Evolutionary conservation across 2,113 vertebrate species (phyloP).

Genomic region (Tychaedon coryphoeus): DNA sequence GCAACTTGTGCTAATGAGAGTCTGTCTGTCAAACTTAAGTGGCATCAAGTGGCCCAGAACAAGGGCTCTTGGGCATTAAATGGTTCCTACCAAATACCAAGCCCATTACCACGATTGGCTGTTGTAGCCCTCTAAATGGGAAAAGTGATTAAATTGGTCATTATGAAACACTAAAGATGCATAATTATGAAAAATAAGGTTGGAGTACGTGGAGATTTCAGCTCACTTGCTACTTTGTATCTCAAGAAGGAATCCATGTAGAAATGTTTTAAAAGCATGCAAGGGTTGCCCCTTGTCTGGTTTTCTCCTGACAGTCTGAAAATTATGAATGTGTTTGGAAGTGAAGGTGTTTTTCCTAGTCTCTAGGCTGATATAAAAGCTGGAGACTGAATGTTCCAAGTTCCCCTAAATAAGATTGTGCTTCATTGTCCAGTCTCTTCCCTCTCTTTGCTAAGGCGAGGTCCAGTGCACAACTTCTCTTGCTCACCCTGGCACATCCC

Average conservation of each 20-base stretch:
- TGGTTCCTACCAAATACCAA: slow-evolving; percentile 81
- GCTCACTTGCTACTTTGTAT: slow-evolving; percentile 67
- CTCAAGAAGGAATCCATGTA: slow-evolving; percentile 68
- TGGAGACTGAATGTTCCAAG: not conserved
- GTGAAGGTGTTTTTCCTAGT: not conserved
- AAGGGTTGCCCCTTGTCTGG: slow-evolving; percentile 1
- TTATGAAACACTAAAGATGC: slow-evolving; percentile 78
- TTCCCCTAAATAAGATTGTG: not conserved
- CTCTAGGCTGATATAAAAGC: not conserved
- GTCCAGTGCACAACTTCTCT: not conserved
- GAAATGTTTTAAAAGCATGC: slow-evolving; percentile 57
- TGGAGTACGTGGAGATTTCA: slow-evolving; percentile 70
- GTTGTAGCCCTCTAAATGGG: slow-evolving; percentile 77
- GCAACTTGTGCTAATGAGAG: slow-evolving; percentile 75
- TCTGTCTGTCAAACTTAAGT: slow-evolving; percentile 82
- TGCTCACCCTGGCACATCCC: not conserved
- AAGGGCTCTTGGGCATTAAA: slow-evolving; percentile 79
- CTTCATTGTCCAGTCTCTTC: not conserved
- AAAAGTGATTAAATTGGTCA: slow-evolving; percentile 80
- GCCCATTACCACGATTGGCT: slow-evolving; percentile 81
- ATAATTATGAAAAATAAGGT: slow-evolving; percentile 81
- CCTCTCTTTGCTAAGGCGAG: not conserved
- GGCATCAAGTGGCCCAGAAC: slow-evolving; percentile 76
- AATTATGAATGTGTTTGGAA: not conserved
- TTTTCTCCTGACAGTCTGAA: slow-evolving; percentile 3